Evolutionary conservation across 2,797 vertebrate species (phyloP).

Genomic region (Poeciliopsis gracilis): DNA sequence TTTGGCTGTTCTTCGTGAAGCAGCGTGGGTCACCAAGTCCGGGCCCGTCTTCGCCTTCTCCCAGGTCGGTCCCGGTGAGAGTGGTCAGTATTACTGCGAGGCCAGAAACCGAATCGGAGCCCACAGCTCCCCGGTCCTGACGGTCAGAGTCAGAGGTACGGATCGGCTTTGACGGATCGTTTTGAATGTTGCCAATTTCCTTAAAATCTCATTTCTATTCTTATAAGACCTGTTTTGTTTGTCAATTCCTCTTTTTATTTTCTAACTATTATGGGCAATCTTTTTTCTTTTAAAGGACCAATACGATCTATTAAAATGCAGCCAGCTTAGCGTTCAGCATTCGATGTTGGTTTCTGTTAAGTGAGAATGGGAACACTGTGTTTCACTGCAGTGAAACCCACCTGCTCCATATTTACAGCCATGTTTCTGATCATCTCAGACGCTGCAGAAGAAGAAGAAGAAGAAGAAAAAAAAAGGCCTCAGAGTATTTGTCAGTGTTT

Average conservation of each 20-base stretch:
- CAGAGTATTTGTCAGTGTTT: slow-evolving; percentile 14
- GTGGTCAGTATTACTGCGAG: slow-evolving; percentile 84
- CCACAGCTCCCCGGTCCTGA: slow-evolving; percentile 82
- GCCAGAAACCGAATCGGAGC: slow-evolving; percentile 80
- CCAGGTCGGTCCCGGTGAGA: slow-evolving; percentile 77
- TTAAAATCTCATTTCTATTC: not conserved
- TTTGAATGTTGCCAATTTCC: not conserved
- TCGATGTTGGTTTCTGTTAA: not conserved
- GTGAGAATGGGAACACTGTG: not conserved
- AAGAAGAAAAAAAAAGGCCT: not conserved
- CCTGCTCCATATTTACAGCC: slow-evolving; percentile 17
- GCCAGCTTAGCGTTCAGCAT: not conserved
- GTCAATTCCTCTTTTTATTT: not conserved
- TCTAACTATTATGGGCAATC: not conserved
- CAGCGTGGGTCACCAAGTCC: slow-evolving; percentile 78
- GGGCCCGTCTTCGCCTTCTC: slow-evolving; percentile 80
- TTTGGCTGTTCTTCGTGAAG: slow-evolving; percentile 27
- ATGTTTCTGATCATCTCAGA: slow-evolving; percentile 43
- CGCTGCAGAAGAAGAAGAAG: not conserved
- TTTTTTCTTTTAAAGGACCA: not conserved
- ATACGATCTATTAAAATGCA: not conserved
- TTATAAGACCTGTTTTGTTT: not conserved
- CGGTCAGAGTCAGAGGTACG: slow-evolving; percentile 81
- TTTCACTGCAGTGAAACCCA: slow-evolving; percentile 16
- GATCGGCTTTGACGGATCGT: not conserved